These are phyloP conservation scores for Eurosta solidaginis DNA, from an alignment of 1,140 invertebrate genomes.

Conservation along the genomic window DNA sequence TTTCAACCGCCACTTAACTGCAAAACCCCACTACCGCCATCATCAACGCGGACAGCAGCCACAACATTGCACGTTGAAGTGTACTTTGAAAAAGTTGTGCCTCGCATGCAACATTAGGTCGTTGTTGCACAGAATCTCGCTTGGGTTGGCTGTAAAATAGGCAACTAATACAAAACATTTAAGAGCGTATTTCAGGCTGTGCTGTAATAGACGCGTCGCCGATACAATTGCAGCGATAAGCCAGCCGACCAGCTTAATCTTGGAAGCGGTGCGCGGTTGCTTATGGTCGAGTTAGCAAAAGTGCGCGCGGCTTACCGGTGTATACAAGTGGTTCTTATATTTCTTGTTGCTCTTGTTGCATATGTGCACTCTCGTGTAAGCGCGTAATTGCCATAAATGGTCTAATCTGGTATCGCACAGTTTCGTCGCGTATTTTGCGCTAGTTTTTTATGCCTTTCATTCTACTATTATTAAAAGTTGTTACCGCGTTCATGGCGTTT, in stretches of 20 bases:
- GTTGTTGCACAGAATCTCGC: conserved; percentile 9
- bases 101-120: conserved; percentile 14
- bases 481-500: not conserved
- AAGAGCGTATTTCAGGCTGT: not conserved
- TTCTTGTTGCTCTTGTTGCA: not conserved
- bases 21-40: too few relatives aligned
- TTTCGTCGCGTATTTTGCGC: conserved; percentile 24
- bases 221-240: conserved; percentile 25
- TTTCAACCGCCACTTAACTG: conserved; percentile 27
- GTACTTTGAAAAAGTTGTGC: conserved; percentile 22
- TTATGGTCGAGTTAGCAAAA: not conserved
- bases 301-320: not conserved
- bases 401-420: conserved; percentile 28
- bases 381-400: conserved; percentile 28
- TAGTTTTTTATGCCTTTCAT: not conserved
- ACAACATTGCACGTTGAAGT: conserved; percentile 19
- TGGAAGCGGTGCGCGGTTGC: not conserved
- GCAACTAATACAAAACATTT: not conserved
- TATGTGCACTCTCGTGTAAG: conserved; percentile 10
- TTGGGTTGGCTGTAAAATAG: not conserved
- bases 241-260: not conserved
- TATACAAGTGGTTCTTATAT: not conserved
- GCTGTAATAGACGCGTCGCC: not conserved
- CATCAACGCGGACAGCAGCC: not conserved
- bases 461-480: not conserved